phyloP scores from a whole-genome alignment of 2,888 invertebrate genomes.

The Megamerina dolium region DNA sequence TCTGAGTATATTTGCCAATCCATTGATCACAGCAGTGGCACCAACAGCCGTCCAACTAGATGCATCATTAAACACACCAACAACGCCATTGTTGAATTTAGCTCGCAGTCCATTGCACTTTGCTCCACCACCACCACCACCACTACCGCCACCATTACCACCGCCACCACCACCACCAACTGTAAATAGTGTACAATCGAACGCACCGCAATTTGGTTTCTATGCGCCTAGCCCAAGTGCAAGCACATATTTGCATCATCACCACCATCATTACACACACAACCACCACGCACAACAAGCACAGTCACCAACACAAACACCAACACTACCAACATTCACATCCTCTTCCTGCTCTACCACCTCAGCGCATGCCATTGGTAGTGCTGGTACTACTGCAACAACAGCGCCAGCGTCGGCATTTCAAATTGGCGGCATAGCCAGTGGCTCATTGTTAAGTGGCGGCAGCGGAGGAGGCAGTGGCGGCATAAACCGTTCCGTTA shows the following conservation, averaged over 20 bases:
- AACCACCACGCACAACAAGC: conserved; percentile 21
- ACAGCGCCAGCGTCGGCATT: not conserved
- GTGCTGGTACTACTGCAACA: conserved; percentile 1
- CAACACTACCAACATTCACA: conserved; percentile 1
- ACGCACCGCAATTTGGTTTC: conserved; percentile 26
- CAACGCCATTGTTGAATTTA: conserved; percentile 34
- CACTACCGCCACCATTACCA: conserved; percentile 23
- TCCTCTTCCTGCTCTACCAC: too few species aligned
- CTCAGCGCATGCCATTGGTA: too few species aligned
- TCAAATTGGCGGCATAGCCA: conserved; percentile 8
- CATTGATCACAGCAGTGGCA: conserved; percentile 17
- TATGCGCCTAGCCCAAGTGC: conserved; percentile 25
- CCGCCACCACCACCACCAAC: conserved; percentile 22
- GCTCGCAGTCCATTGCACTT: conserved; percentile 26
- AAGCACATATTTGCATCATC: conserved; percentile 26
- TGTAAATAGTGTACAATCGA: conserved; percentile 18
- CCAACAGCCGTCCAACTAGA: conserved; percentile 19
- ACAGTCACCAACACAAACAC: conserved; percentile 14
- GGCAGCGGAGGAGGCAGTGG: conserved; percentile 2
- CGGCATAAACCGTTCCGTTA: conserved; percentile 4
- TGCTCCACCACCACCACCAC: conserved; percentile 20
- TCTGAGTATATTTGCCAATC: conserved; percentile 10
- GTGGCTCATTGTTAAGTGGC: conserved; percentile 4
- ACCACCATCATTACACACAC: conserved; percentile 26
- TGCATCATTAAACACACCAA: conserved; percentile 41